These are phyloP conservation scores for Sylvia borin DNA, from an alignment of 2,797 vertebrate species.

Conservation along the genomic window DNA sequence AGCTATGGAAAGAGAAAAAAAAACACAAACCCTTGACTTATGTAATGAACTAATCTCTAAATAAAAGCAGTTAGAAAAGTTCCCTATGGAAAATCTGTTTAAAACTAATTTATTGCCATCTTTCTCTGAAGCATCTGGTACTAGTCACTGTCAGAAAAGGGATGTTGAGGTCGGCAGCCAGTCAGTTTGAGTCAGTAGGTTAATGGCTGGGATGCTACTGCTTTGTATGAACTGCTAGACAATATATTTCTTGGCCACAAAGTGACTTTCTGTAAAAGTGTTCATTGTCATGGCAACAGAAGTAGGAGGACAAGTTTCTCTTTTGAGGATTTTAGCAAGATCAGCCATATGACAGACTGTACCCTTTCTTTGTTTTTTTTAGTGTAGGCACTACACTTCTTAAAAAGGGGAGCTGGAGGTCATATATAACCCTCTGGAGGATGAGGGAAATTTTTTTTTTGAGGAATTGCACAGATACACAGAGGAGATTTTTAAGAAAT, in stretches of 20 bases:
- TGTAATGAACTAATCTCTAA: not conserved
- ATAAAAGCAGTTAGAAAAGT: not conserved
- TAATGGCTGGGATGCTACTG: not conserved
- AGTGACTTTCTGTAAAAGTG: not conserved
- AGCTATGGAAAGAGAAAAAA: not conserved
- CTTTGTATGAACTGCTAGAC: not conserved
- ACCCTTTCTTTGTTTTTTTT: not conserved
- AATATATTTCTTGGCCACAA: not conserved
- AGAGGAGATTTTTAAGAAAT: not conserved
- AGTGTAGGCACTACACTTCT: not conserved
- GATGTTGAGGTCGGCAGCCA: not conserved
- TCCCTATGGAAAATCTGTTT: not conserved
- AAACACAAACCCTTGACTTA: not conserved
- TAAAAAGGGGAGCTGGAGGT: not conserved
- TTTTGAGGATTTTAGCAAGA: not conserved
- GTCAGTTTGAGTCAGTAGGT: not conserved
- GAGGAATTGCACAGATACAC: not conserved
- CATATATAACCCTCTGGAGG: not conserved
- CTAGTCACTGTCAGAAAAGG: not conserved
- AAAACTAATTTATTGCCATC: not conserved
- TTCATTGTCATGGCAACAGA: conserved; percentile 23
- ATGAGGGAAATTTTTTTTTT: not conserved
- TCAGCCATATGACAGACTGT: not conserved
- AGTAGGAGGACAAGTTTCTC: not conserved
- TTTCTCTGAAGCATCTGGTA: not conserved